Base-by-base conservation (phyloP, 2,113 vertebrate species). In the Agelaius phoeniceus region DNA sequence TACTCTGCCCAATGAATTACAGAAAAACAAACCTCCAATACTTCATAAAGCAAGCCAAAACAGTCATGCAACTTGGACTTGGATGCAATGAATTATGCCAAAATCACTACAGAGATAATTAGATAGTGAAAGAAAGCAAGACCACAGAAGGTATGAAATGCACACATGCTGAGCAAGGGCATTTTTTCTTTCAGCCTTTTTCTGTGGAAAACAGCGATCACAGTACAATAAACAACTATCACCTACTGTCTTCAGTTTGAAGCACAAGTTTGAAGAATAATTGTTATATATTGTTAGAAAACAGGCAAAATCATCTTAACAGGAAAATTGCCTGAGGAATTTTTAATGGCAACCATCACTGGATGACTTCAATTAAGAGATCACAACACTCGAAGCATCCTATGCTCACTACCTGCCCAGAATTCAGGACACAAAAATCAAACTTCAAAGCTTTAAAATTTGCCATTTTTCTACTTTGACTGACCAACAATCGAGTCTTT, bases 401-500 rank as follows among this genome's bases (percentile, higher is more conserved):
- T 10, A 14, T 19, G 35, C 54, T 48, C 33, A 27, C 44, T 68
- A 22, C 31, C 28, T 59, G 55, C 79, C 35, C 30, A 15, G 26
- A 1, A 72, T 10, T 52, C 9, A 63, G 39, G 69, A 31, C 24
- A 87, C 18, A 67, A 27, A 73, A 90, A 61, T 19, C 27, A 58
- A 83, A 71, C 46, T 78, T 65, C 21, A 79, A 37, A 95, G 79
- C 28, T 67, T 58, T 62, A 59, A 23, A 63, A 31, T n/a, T 33
- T 37, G 54, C 49, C 10, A 37, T 92, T 84, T 72, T 43, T 21
- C 41, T 87, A 20, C 23, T 81, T 20, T 15, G 31, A 92, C 99
- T 98, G 93, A 99, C 99, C 99, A 73, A 99, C 93, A 39, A 99
- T 96, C 2, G 98, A 93, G 87, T 99, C 99, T 97, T 99, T 99